phyloP scores from a whole-genome alignment of 1,140 invertebrate genomes.

The Hirudo medicinalis region DNA sequence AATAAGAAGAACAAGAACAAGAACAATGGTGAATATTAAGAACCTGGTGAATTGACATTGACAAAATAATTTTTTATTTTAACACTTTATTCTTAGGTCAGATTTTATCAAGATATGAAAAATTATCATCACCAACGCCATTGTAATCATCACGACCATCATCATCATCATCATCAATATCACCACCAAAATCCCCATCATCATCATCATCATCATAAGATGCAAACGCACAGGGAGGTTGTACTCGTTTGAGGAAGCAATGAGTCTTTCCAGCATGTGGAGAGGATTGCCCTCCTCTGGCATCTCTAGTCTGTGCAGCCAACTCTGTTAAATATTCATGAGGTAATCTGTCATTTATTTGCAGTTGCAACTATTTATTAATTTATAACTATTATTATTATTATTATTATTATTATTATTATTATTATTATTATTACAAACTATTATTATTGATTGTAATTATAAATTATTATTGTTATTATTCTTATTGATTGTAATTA shows the following conservation, averaged over 20 bases:
- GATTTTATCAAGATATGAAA: neutral
- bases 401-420: no score
- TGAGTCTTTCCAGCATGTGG: slow-evolving; percentile 47
- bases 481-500: no score
- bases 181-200: neutral
- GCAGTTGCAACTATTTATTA: no score
- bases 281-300: slow-evolving; percentile 34
- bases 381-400: no score
- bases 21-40: neutral
- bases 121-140: neutral
- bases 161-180: slow-evolving; percentile 1
- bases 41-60: neutral
- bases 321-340: slow-evolving; percentile 29
- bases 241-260: slow-evolving; percentile 49
- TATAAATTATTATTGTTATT: no score
- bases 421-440: no score
- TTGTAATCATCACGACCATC: neutral
- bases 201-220: neutral
- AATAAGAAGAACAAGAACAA: neutral
- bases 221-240: slow-evolving; percentile 29
- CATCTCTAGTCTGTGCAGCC: slow-evolving; percentile 39
- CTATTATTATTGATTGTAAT: no score
- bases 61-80: no score
- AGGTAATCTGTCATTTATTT: neutral
- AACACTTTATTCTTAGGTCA: no score